phyloP scores from a whole-genome alignment of 2,797 vertebrate species.

The Scarus forsteni region DNA sequence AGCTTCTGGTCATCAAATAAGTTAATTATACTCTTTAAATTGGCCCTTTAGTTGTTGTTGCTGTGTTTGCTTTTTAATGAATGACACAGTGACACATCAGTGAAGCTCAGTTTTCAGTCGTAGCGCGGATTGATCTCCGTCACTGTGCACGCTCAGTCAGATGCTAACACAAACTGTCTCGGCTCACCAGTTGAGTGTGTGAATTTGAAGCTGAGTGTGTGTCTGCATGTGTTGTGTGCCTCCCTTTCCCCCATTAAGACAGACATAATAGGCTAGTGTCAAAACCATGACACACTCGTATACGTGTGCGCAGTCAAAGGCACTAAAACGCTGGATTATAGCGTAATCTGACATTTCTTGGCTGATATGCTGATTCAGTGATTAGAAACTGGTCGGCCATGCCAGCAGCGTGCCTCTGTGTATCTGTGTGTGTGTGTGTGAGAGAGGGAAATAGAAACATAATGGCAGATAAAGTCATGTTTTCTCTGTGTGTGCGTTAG shows the following conservation, averaged over 20 bases:
- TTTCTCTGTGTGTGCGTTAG: slow-evolving; percentile 15
- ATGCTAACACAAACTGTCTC: slow-evolving; percentile 40
- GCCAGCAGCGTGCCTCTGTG: slow-evolving; percentile 47
- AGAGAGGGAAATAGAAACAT: slow-evolving; percentile 16
- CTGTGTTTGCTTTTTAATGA: slow-evolving; percentile 6
- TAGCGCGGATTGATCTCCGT: slow-evolving; percentile 42
- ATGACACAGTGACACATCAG: slow-evolving; percentile 7
- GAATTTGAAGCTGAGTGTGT: not conserved
- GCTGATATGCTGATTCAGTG: slow-evolving; percentile 66
- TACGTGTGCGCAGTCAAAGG: slow-evolving; percentile 47
- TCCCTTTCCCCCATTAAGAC: slow-evolving; percentile 19
- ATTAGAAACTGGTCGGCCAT: slow-evolving; percentile 64
- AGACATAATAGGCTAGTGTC: slow-evolving; percentile 45
- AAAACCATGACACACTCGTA: slow-evolving; percentile 27
- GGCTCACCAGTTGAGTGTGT: slow-evolving; percentile 12
- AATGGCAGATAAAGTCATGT: slow-evolving; percentile 39
- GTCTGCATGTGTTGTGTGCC: slow-evolving; percentile 11
- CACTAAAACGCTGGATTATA: slow-evolving; percentile 58
- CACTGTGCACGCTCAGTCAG: slow-evolving; percentile 36
- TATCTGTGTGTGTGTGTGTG: not conserved
- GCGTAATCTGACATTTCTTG: slow-evolving; percentile 72
- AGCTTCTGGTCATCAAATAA: slow-evolving; percentile 51
- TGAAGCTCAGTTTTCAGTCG: slow-evolving; percentile 52
- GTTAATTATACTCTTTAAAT: slow-evolving; percentile 50
- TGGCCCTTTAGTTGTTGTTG: slow-evolving; percentile 34